Conservation (phyloP, 2,888 invertebrate species). For the Lochmaea capreae region DNA sequence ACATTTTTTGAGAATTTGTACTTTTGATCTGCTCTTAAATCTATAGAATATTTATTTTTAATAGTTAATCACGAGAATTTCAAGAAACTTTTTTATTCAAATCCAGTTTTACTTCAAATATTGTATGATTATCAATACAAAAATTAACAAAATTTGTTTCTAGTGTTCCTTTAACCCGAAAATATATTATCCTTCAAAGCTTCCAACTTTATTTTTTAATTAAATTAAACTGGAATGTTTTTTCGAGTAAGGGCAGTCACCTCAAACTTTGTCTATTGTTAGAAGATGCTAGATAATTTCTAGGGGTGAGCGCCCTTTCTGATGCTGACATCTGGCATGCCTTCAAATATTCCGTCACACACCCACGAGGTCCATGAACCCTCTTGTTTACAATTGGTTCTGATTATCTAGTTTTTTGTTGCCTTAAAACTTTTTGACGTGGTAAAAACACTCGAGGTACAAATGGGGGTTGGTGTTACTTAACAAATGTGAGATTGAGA, state of each 20-base stretch:
- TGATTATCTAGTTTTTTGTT: conserved; percentile 26
- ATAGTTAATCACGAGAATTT: too few relatives aligned
- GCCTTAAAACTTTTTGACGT: not conserved
- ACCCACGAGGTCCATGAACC: conserved; percentile 34
- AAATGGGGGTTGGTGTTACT: conserved; percentile 22
- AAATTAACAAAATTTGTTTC: too few relatives aligned
- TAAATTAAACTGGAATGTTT: not conserved
- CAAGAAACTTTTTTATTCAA: too few relatives aligned
- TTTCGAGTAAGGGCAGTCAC: not conserved
- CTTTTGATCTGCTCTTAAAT: too few relatives aligned
- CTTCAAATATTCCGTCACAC: conserved; percentile 26
- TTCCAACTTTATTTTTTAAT: not conserved
- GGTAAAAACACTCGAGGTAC: conserved; percentile 6
- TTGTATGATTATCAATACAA: too few relatives aligned
- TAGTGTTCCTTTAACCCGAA: too few relatives aligned
- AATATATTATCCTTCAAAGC: not conserved
- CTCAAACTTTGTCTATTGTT: conserved; percentile 16
- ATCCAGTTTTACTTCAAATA: too few relatives aligned
- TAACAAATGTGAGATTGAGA: conserved; percentile 2
- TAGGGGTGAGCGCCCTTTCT: conserved; percentile 39
- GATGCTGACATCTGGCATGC: conserved; percentile 32
- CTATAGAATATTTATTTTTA: too few relatives aligned
- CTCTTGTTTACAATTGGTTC: conserved; percentile 31
- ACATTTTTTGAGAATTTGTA: too few relatives aligned
- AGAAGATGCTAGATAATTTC: conserved; percentile 18